Evolutionary conservation across 2,113 vertebrate species (phyloP).

Genomic region (Psammodynastes pulverulentus): DNA sequence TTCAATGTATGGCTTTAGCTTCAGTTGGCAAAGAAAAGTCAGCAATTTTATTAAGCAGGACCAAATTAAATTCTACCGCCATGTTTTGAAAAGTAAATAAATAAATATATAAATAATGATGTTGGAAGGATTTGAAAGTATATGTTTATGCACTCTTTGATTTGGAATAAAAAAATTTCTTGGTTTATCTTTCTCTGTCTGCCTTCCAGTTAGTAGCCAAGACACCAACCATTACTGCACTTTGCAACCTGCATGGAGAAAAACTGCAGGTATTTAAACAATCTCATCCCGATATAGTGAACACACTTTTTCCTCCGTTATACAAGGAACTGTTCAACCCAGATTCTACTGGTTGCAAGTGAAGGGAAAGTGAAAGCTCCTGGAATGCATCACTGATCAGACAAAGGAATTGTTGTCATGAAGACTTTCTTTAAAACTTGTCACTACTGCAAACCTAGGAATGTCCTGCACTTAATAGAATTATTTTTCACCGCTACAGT

Average conservation of each 20-base stretch:
- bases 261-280: slow-evolving; percentile 99
- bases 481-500: slow-evolving; percentile 99
- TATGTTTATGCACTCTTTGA: slow-evolving; percentile 5
- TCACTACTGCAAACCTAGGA: slow-evolving; percentile 93
- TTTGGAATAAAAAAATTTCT: slow-evolving; percentile 28
- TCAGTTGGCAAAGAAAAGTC: neutral
- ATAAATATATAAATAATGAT: no score
- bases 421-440: slow-evolving; percentile 73
- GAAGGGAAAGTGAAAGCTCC: slow-evolving; percentile 73
- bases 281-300: slow-evolving; percentile 97
- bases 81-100: neutral
- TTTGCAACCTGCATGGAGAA: slow-evolving; percentile 98
- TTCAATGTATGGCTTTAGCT: neutral
- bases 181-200: slow-evolving; percentile 36
- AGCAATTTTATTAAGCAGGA: neutral
- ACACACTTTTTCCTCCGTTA: slow-evolving; percentile 94
- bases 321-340: slow-evolving; percentile 99
- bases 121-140: neutral
- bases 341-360: slow-evolving; percentile 94
- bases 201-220: slow-evolving; percentile 90
- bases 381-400: slow-evolving; percentile 74
- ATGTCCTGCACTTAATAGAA: slow-evolving; percentile 98
- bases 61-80: neutral
- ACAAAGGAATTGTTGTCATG: slow-evolving; percentile 77
- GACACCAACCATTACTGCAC: slow-evolving; percentile 94